A percentile compares a stretch with the other conserved stretches of the same genome.
Evolutionary conservation across 2,888 invertebrate genomes (phyloP).

Genomic region (Chromoteleia sp.): DNA sequence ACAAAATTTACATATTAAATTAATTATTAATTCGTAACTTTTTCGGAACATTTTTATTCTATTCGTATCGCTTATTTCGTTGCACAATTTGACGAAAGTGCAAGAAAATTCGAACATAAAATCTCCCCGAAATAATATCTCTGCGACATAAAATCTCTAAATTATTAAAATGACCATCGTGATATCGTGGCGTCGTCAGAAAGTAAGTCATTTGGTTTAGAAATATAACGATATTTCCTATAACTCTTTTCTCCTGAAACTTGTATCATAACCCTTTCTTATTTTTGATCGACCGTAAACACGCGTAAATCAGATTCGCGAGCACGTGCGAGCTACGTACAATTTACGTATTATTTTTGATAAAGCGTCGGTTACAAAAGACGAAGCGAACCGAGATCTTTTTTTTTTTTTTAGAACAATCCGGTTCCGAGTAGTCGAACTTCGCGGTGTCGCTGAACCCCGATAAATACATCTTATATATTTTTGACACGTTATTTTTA

Average conservation of each 20-base stretch:
- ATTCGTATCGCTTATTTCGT: too few relatives aligned
- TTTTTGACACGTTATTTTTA: constrained; percentile 56
- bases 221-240: too few relatives aligned
- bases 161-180: too few relatives aligned
- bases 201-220: too few relatives aligned
- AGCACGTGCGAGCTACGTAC: background rate
- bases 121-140: too few relatives aligned
- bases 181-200: too few relatives aligned
- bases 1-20: too few relatives aligned
- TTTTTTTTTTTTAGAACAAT: constrained; percentile 31
- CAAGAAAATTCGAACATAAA: too few relatives aligned
- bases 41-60: too few relatives aligned
- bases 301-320: constrained; percentile 32
- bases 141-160: too few relatives aligned
- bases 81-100: too few relatives aligned
- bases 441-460: constrained; percentile 43
- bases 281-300: constrained; percentile 36
- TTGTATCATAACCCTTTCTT: background rate
- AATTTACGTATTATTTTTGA: constrained; percentile 54
- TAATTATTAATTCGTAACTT: too few relatives aligned
- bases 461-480: constrained; percentile 46
- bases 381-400: background rate
- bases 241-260: background rate
- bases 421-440: constrained; percentile 17
- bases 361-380: constrained; percentile 24